A percentile compares a stretch with the other conserved stretches of the same genome.
These are phyloP conservation scores for Clitarchus hookeri DNA, from an alignment of 2,888 invertebrate genomes.

Conservation along the genomic window DNA sequence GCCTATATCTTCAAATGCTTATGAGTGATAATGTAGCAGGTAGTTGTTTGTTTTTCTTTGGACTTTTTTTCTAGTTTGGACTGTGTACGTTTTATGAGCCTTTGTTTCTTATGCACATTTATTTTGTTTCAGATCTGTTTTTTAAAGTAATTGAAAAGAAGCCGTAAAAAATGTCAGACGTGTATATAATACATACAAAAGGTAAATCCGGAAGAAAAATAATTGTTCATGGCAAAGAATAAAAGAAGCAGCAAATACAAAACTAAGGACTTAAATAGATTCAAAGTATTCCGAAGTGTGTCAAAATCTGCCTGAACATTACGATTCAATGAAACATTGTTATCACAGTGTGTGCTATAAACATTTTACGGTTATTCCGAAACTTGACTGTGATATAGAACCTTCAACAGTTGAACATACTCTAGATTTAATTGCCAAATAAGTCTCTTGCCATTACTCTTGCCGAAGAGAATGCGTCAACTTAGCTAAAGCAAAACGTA, in stretches of 20 bases:
- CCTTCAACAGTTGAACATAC: conserved; percentile 4
- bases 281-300: conserved; percentile 21
- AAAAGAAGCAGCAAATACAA: conserved; percentile 24
- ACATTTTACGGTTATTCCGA: background rate
- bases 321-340: conserved; percentile 17
- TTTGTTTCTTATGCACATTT: background rate
- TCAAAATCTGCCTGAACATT: background rate
- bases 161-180: no score
- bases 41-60: background rate
- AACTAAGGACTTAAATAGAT: conserved; percentile 16
- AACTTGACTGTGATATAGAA: background rate
- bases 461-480: background rate
- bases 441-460: conserved; percentile 5
- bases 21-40: background rate
- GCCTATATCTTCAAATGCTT: background rate
- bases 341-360: conserved; percentile 16
- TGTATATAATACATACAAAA: conserved; percentile 19
- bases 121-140: conserved; percentile 16
- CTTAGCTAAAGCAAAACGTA: background rate
- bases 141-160: background rate
- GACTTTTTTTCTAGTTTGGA: background rate
- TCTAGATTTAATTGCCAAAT: conserved; percentile 18
- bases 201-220: background rate
- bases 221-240: conserved; percentile 22
- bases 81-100: background rate